Evolutionary conservation across 2,888 invertebrate genomes (phyloP).

Genomic region (Sarcophaga carnaria): DNA sequence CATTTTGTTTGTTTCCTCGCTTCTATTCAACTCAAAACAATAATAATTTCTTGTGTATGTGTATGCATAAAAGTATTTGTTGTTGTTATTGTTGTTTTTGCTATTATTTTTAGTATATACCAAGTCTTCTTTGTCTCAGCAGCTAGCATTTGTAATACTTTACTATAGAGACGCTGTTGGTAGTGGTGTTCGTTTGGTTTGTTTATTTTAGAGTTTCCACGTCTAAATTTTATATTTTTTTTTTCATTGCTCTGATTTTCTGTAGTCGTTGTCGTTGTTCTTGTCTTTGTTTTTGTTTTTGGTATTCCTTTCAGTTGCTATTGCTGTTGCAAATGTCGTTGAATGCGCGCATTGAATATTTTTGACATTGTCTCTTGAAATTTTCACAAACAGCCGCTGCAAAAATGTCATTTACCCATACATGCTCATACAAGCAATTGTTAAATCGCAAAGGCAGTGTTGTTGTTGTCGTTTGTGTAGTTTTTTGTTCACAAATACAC

Average conservation of each 20-base stretch:
- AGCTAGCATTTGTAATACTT: background rate
- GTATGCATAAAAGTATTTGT: constrained; percentile 29
- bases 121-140: background rate
- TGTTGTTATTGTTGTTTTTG: constrained; percentile 56
- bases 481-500: background rate
- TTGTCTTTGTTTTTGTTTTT: background rate
- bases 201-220: constrained; percentile 57
- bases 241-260: constrained; percentile 24
- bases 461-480: background rate
- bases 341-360: constrained; percentile 68
- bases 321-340: constrained; percentile 30
- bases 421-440: background rate
- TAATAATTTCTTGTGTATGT: background rate
- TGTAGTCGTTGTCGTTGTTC: background rate
- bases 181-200: constrained; percentile 5
- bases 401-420: background rate
- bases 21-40: background rate
- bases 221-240: constrained; percentile 44
- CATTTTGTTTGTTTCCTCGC: constrained; percentile 33
- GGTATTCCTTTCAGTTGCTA: constrained; percentile 19
- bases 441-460: background rate
- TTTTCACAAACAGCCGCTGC: constrained; percentile 5
- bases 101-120: background rate
- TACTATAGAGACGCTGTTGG: background rate
- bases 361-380: constrained; percentile 69